Evolutionary conservation across 2,888 invertebrate species (phyloP), one percentile per base, ranked within the genome.

Genomic region (Eupithecia subumbrata): DNA sequence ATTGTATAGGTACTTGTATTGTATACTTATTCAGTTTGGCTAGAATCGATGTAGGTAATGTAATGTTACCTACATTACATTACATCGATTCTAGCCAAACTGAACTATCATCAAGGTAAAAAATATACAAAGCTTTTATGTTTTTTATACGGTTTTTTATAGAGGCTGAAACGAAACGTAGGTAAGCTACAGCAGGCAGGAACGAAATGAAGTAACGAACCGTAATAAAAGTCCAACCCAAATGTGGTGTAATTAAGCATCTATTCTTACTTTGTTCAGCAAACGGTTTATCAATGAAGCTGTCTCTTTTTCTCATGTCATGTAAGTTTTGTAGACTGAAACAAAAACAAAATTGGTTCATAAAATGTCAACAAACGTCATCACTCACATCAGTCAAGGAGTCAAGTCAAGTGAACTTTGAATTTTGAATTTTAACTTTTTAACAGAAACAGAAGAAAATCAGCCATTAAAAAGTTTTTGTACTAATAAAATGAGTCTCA

Each of bases 401-500:
- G 0, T 18, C 16, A 45, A 45, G 2, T 40, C 11, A 43, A 14
- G 11, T 11, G 0, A 16, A 45, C 45, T 12, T 45, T 5, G 18
- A 48, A 68, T 68, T 73, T 75, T 40, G 73, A 73, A 56, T 73
- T 73, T 45, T 16, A 14, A 8, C 22, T 52, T 71, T 70, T 0
- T 60, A 78, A 77, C 81, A 52, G 81, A 84, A 82, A 83, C 81
- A 82, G 81, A 82, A 80, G 71, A 74, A 71, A 74, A 60, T 25
- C 60, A 25, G 25, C 22, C 12, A 56, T n/a, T n/a, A 22, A 5
- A 22, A 12, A 56, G 12, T 25, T 69, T 74, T 22, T n/a, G 34
- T 22, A 43, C 16, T 25, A 22, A 34, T 64, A 86, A 73, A 78
- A 94, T 95, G 95, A 93, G 91, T 90, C 89, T 93, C 76, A 77